Percentiles rank a stretch among this genome's conserved stretches.
Conservation (phyloP, 2,888 invertebrate genomes). For the Nymphalis c-album region DNA sequence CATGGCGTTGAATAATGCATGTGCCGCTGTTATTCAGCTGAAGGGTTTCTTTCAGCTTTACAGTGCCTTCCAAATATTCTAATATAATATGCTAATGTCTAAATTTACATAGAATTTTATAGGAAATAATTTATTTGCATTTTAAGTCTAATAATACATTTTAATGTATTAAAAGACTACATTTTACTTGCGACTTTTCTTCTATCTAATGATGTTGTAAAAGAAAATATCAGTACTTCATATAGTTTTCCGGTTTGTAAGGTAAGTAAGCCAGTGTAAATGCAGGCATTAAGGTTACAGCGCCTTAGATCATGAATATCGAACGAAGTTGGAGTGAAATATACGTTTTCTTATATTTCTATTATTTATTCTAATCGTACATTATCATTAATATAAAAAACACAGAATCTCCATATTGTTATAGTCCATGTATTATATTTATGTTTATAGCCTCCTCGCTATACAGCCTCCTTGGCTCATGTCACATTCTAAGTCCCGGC, state of each 20-base stretch:
- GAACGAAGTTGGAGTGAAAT: no score
- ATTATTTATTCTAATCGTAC: background rate
- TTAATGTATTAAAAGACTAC: background rate
- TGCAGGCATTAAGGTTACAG: background rate
- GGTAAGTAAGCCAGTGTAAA: no score
- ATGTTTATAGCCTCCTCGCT: background rate
- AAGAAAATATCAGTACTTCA: no score
- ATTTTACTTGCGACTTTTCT: background rate
- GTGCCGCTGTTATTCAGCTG: constrained; percentile 23
- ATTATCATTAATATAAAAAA: background rate
- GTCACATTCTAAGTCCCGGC: background rate
- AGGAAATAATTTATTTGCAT: constrained; percentile 1
- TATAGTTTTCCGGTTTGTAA: no score
- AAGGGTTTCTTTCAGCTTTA: constrained; percentile 22
- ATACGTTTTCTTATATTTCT: no score
- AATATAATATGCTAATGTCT: constrained; percentile 32
- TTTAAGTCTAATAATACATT: background rate
- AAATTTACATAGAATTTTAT: constrained; percentile 6
- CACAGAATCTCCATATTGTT: background rate
- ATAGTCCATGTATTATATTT: background rate
- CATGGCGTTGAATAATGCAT: constrained; percentile 33
- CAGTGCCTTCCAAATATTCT: constrained; percentile 26
- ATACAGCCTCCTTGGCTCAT: background rate
- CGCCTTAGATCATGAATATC: no score
- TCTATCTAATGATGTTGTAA: background rate